Evolutionary conservation across 2,888 invertebrate genomes (phyloP), one percentile per base, ranked within the genome.

Genomic region (Xanthostigma xanthostigma): DNA sequence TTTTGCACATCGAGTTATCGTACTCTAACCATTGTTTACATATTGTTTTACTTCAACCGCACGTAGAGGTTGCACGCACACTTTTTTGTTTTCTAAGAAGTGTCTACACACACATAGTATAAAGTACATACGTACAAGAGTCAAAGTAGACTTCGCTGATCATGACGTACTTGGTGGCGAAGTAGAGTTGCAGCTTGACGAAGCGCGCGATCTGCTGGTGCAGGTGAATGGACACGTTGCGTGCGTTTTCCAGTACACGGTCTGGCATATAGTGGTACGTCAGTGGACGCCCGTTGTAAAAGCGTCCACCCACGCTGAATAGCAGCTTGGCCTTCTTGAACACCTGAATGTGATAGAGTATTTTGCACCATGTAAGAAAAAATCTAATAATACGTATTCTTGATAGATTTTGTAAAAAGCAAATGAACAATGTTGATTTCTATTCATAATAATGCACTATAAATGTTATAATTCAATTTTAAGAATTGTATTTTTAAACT

Each of bases 101-200:
- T 33, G 8, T 5, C 11, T 27, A 2, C 39, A 36, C 10, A 36
- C 3, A 12, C 35, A 41, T 27, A 48, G n/a, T 11, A 35, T 44
- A 43, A 42, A 37, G 14, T 40, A 13, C 9, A 38, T 41, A 60
- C 66, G 68, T 63, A 76, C 77, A 70, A 54, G 75, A 74, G 54
- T 75, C 72, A 59, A 78, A 78, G 41, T 69, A 67, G 49, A 84
- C 74, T 67, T 85, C 84, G 61, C 81, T 78, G 56, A 85, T 72
- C 72, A 84, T 76, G 58, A 85, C 75, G 82, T 82, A 82, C 49
- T 73, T 71, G 46, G 76, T 72, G 44, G 78, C 79, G 60, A 84
- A 85, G 61, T 73, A 75, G 41, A 84, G 69, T 50, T 76, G 70
- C 55, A 77, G 62, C 66, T 75, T 78, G 55, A 84, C 69, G 61